phyloP scores from a whole-genome alignment of 2,888 invertebrate genomes.

The Diadromus collaris region DNA sequence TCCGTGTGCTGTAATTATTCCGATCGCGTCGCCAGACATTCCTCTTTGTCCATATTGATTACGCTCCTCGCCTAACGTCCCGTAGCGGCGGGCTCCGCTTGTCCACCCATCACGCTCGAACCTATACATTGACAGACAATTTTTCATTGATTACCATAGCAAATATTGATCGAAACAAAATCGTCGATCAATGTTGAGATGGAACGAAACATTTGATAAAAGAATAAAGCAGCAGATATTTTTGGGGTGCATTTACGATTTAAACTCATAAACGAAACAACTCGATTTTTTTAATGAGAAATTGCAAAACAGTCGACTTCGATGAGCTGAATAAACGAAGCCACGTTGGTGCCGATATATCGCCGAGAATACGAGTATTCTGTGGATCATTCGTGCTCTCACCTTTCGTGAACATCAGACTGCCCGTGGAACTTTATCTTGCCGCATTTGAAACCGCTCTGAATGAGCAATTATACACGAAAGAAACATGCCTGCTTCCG shows the following conservation, averaged over 20 bases:
- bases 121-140: conserved; percentile 1
- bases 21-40: conserved; percentile 4
- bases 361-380: background rate
- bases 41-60: conserved; percentile 6
- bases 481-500: conserved; percentile 25
- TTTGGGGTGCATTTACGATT: background rate
- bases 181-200: background rate
- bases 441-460: background rate
- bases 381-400: background rate
- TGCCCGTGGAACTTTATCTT: conserved; percentile 5
- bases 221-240: background rate
- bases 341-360: background rate
- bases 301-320: background rate
- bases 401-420: conserved; percentile 22
- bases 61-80: background rate
- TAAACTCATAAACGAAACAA: background rate
- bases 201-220: background rate
- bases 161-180: background rate
- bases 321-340: background rate
- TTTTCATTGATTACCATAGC: background rate
- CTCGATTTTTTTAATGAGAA: background rate
- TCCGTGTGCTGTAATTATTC: conserved; percentile 31
- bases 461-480: background rate
- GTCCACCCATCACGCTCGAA: conserved; percentile 4
- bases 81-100: background rate